These are phyloP conservation scores for Pogonomyrmex californicus DNA, from an alignment of 1,140 invertebrate species.

Conservation along the genomic window DNA sequence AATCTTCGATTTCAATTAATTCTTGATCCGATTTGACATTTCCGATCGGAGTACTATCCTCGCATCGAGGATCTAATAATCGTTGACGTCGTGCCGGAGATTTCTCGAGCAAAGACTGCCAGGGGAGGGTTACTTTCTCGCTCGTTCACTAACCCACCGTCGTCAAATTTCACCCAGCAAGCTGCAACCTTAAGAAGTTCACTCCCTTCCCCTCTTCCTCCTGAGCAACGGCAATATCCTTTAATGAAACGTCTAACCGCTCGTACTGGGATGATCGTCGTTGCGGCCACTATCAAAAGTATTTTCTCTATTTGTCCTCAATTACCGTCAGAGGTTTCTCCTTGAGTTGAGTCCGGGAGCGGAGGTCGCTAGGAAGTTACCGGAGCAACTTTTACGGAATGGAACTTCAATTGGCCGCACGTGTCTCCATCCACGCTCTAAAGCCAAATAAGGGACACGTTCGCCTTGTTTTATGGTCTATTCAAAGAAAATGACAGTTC, in stretches of 20 bases:
- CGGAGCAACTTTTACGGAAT: constrained; percentile 70
- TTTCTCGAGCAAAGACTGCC: constrained; percentile 40
- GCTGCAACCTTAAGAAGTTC: constrained; percentile 57
- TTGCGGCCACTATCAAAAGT: constrained; percentile 58
- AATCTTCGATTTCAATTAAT: constrained; percentile 35
- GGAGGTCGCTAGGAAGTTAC: constrained; percentile 58
- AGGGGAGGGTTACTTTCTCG: constrained; percentile 26
- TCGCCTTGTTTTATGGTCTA: constrained; percentile 42
- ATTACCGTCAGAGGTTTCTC: constrained; percentile 71
- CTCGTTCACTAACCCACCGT: not conserved
- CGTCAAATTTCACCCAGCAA: constrained; percentile 20
- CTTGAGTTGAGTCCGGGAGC: constrained; percentile 49
- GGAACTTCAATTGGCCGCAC: constrained; percentile 66
- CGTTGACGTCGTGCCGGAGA: constrained; percentile 46
- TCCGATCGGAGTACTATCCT: constrained; percentile 8
- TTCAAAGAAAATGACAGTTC: constrained; percentile 51
- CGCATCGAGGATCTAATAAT: constrained; percentile 67
- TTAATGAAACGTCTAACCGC: constrained; percentile 78
- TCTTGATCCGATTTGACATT: not conserved
- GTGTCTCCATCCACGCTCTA: constrained; percentile 55
- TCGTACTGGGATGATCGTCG: constrained; percentile 54
- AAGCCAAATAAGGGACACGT: constrained; percentile 55
- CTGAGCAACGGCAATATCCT: constrained; percentile 70
- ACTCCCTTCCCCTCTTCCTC: not conserved
- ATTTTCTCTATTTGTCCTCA: constrained; percentile 79